Evolutionary conservation across 2,113 vertebrate genomes (phyloP).

Genomic region (Phaethornis superciliosus): DNA sequence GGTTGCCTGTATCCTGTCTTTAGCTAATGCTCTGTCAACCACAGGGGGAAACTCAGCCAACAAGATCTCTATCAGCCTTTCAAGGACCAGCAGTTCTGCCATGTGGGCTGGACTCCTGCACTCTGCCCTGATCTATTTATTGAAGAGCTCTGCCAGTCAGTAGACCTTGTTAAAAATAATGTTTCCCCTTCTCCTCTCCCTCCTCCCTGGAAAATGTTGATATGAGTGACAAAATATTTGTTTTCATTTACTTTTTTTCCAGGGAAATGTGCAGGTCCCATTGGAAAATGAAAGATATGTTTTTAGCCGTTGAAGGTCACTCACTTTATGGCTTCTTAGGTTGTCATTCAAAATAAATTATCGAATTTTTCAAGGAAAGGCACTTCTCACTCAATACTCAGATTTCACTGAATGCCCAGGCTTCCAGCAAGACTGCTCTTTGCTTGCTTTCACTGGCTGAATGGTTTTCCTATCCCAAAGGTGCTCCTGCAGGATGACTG

Average conservation of each 20-base stretch:
- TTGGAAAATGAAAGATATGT: neutral
- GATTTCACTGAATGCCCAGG: neutral
- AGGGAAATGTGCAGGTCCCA: slow-evolving; percentile 57
- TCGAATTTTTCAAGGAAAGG: neutral
- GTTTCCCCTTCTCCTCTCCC: slow-evolving; percentile 30
- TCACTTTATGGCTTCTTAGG: neutral
- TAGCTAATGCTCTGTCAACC: slow-evolving; percentile 66
- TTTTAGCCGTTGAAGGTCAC: slow-evolving; percentile 5
- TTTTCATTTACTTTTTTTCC: slow-evolving; percentile 2
- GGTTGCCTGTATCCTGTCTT: slow-evolving; percentile 68
- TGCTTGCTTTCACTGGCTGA: neutral
- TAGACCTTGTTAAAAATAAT: slow-evolving; percentile 60
- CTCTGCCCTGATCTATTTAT: slow-evolving; percentile 57
- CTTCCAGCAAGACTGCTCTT: neutral
- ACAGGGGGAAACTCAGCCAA: slow-evolving; percentile 46
- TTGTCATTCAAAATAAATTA: neutral
- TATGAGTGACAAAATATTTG: slow-evolving; percentile 45
- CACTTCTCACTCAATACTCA: neutral
- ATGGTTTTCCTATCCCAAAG: neutral
- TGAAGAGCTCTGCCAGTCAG: slow-evolving; percentile 58
- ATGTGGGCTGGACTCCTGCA: slow-evolving; percentile 25
- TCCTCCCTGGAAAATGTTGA: slow-evolving; percentile 52
- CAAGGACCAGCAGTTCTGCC: slow-evolving; percentile 54
- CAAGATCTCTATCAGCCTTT: slow-evolving; percentile 71
- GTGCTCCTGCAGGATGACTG: neutral